A percentile compares a stretch with the other conserved stretches of the same genome.
Conservation (phyloP, 1,140 invertebrate species). For the Medauroidea extradentata region DNA sequence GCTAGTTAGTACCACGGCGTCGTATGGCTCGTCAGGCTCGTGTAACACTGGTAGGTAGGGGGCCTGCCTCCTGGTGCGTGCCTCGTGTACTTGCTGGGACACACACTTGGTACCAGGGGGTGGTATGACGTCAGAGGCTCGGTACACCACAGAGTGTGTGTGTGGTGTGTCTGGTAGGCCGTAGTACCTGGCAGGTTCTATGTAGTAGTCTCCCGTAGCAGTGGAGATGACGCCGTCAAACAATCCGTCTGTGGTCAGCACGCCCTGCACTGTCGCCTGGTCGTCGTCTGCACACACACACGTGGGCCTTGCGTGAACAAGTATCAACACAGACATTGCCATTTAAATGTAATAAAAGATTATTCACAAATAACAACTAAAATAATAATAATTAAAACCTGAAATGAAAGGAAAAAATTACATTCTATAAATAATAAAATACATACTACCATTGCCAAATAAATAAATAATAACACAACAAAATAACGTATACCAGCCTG, state of each 20-base stretch:
- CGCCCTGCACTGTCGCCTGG: slow-evolving; percentile 73
- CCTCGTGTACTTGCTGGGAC: not conserved
- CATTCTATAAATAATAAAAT: too few species aligned
- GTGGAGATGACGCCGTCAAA: slow-evolving; percentile 86
- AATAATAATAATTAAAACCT: too few species aligned
- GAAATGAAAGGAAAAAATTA: too few species aligned
- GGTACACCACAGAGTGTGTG: slow-evolving; percentile 81
- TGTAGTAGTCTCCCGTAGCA: slow-evolving; percentile 70
- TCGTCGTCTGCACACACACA: slow-evolving; percentile 67
- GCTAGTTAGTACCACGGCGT: not conserved
- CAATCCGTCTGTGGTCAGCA: slow-evolving; percentile 79
- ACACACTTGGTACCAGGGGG: slow-evolving; percentile 36
- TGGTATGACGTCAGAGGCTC: slow-evolving; percentile 69
- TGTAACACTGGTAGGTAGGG: slow-evolving; percentile 22
- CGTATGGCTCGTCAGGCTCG: slow-evolving; percentile 2
- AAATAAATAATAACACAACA: too few species aligned
- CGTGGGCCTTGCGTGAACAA: too few species aligned
- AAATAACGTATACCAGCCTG: too few species aligned
- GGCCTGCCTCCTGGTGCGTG: too few species aligned
- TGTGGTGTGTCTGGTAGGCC: slow-evolving; percentile 32
- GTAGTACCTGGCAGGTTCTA: slow-evolving; percentile 80
- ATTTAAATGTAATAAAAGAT: too few species aligned
- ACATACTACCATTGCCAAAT: too few species aligned
- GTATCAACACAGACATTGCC: too few species aligned
- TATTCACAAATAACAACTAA: too few species aligned